Percentiles rank a stretch among this genome's conserved stretches.
These are phyloP conservation scores for Ancistrus triradiatus DNA, from an alignment of 2,113 vertebrate species.

Conservation along the genomic window DNA sequence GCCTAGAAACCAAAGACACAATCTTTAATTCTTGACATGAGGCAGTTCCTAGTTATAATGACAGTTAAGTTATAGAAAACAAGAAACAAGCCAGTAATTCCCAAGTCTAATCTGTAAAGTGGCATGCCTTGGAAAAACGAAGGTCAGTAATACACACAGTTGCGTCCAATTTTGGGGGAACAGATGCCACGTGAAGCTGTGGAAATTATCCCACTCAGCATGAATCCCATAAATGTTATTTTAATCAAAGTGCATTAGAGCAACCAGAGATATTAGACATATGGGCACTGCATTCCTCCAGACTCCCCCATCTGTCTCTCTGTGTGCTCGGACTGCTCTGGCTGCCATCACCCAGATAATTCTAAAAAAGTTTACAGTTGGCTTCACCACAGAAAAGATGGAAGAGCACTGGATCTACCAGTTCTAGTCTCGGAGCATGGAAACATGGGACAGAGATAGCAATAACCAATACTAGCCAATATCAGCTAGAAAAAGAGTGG, in stretches of 20 bases:
- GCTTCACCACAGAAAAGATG: conserved; percentile 1
- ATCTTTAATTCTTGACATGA: too few species aligned
- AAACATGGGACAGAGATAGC: too few species aligned
- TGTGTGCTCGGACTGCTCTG: conserved; percentile 28
- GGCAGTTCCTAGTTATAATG: too few species aligned
- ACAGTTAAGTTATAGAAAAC: too few species aligned
- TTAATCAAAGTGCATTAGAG: conserved; percentile 74
- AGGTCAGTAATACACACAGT: conserved; percentile 44
- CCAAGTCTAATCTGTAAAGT: too few species aligned
- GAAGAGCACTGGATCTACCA: background rate
- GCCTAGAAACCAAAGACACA: too few species aligned
- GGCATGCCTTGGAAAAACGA: conserved; percentile 52
- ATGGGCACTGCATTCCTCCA: conserved; percentile 64
- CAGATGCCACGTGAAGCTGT: conserved; percentile 69
- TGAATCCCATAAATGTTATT: conserved; percentile 66
- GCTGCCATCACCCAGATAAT: conserved; percentile 43
- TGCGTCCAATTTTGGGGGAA: conserved; percentile 52
- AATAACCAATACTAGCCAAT: too few species aligned
- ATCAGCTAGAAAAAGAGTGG: background rate
- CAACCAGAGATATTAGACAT: conserved; percentile 71
- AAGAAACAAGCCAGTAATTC: too few species aligned
- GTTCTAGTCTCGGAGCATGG: background rate
- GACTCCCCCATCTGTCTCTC: conserved; percentile 67
- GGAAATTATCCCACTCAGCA: conserved; percentile 64
- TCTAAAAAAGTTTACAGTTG: conserved; percentile 25